Base-by-base conservation (phyloP, 2,797 vertebrate species). In the Crocodylus rhombifer region DNA sequence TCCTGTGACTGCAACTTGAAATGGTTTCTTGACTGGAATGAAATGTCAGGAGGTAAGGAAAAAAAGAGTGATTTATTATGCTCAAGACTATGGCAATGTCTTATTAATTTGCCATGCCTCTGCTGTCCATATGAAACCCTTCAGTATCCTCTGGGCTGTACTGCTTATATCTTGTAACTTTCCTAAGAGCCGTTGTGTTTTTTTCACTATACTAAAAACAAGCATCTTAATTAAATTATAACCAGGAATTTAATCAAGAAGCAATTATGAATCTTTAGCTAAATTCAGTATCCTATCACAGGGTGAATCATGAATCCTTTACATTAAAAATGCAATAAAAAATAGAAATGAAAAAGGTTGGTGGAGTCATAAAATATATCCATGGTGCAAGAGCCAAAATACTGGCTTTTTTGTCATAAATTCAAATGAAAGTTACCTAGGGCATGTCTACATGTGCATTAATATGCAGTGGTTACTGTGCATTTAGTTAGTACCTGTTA, bases 1-100 rank as follows among this genome's bases (percentile, higher is more conserved):
- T 90, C 94, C n/a, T 99, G 99, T 56, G 99, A 99, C 96, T 99
- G 99, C 93, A 94, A 76, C 58, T 97, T 99, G 95, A 96, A 86
- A 55, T 98, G 99, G 99, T 65, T 99, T 0, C 97, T 97, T 75
- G 92, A 97, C 77, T 99, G 99, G 99, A 95, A 95, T 64, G 95
- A 97, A 92, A 96, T 69, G 64, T 97, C 98, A 82, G 96, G 97
- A 98, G 99, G 99, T 99, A 90, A 97, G 96, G 69, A 1, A n/a
- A 55, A 17, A n/a, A 86, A 21, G n/a, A 63, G 2, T 77, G 11
- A 42, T 84, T 65, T 4, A 76, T 92, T 51, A 42, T 83, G 56
- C 8, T 86, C 33, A 28, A 14, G 57, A 51, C 26, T 23, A 23
- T 73, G 69, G 51, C 33, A 62, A 15, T 10, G 4, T 15, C 85